Evolutionary conservation across 2,113 vertebrate genomes (phyloP), one percentile per base, ranked within the genome.

Genomic region (Xiphophorus couchianus): DNA sequence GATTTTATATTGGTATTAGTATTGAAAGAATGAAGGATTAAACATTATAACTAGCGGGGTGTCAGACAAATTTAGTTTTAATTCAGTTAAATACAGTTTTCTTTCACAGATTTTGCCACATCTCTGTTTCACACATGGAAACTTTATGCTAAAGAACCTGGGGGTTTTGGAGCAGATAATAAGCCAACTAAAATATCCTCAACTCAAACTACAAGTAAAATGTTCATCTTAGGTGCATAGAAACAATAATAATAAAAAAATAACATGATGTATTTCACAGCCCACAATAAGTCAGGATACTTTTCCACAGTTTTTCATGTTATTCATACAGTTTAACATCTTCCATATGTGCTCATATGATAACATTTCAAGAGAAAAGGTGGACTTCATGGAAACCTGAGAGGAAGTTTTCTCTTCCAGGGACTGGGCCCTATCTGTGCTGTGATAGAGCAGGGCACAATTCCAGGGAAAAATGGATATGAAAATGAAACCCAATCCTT

Each of bases 381-480:
- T 86, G 88, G 80, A 67, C 76, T 82, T 86, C 76, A 73, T 83
- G 80, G 82, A 86, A 81, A 88, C 79, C 76, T 75, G 69, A 86
- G 88, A 93, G 93, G 92, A 94, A 93, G 77, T 80, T 78, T 85
- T 88, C 68, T 77, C 39, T 88, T 67, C 28, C 62, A 69, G 69
- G 73, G 71, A 83, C 72, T 22, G 22, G 65, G 75, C 64, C 75
- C 62, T 93, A 89, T 92, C 89, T 85, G 65, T 90, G 88, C 83
- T 91, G 74, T 86, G 85, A 89, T 80, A 89, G 86, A 69, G 79
- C 78, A 51, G n/a, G 71, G 80, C 71, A 63, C 31, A 65, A 88
- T 90, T 92, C 87, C 89, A 91, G 89, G 79, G 89, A 91, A 85
- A 76, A 80, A 80, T 62, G 81, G 77, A 82, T 82, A 84, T 88